A percentile compares a stretch with the other conserved stretches of the same genome.
Evolutionary conservation across 2,113 vertebrate species (phyloP).

Genomic region (Dipodomys spectabilis): DNA sequence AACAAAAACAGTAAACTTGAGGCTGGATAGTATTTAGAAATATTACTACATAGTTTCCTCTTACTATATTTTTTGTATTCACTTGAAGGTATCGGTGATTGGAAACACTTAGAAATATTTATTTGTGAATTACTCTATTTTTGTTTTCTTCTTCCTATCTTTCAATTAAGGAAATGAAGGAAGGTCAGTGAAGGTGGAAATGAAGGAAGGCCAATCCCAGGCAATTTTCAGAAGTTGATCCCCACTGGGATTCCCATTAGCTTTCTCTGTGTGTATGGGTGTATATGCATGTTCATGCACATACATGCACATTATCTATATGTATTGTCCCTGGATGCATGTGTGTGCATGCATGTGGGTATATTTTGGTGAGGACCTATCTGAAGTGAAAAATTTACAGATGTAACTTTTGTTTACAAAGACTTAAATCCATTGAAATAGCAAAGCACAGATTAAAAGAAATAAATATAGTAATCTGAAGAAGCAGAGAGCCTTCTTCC

Average conservation of each 20-base stretch:
- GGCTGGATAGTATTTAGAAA: not conserved
- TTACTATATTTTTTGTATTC: not conserved
- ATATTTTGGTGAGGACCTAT: not conserved
- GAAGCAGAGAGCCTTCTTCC: not conserved
- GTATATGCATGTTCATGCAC: no score
- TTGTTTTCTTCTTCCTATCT: not conserved
- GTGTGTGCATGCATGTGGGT: not conserved
- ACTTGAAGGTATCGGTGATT: not conserved
- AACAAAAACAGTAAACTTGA: not conserved
- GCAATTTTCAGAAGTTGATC: not conserved
- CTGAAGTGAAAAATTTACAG: not conserved
- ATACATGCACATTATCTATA: no score
- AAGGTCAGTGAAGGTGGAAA: not conserved
- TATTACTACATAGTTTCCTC: not conserved
- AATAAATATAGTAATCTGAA: not conserved
- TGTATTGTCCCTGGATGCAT: not conserved
- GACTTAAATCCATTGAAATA: not conserved
- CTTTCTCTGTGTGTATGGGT: not conserved
- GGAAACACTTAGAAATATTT: not conserved
- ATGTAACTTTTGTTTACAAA: conserved; percentile 10
- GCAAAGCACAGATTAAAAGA: not conserved
- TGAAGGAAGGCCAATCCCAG: not conserved
- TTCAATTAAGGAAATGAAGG: not conserved
- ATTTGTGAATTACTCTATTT: not conserved
- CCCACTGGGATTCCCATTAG: not conserved